phyloP scores from a whole-genome alignment of 1,140 invertebrate species.

The Drosophila saltans region DNA sequence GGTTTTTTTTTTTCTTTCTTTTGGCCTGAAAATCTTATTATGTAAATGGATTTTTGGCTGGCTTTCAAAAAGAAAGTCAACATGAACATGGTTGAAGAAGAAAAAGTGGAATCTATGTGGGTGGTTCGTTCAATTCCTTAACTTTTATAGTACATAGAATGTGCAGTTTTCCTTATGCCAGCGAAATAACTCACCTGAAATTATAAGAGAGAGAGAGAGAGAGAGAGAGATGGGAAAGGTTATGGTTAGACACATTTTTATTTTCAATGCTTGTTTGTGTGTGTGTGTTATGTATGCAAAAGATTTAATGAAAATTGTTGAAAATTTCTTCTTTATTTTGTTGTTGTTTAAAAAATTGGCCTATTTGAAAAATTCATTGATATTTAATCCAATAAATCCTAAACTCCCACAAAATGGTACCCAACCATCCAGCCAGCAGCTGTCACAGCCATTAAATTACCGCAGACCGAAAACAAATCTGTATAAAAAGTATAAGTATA shows the following conservation, averaged over 20 bases:
- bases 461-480: conserved; percentile 34
- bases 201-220: no score
- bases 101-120: background rate
- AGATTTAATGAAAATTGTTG: conserved; percentile 3
- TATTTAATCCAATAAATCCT: conserved; percentile 14
- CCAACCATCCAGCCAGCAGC: conserved; percentile 24
- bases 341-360: background rate
- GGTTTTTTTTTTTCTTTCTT: conserved; percentile 3
- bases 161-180: conserved; percentile 16
- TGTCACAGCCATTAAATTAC: conserved; percentile 56
- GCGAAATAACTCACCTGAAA: conserved; percentile 25
- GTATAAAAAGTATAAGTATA: background rate
- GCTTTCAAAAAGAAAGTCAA: conserved; percentile 51
- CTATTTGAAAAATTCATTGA: background rate
- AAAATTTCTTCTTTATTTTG: background rate
- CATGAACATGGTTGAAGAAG: background rate
- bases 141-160: background rate
- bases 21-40: conserved; percentile 52
- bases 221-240: no score
- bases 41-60: conserved; percentile 64
- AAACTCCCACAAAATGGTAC: no score
- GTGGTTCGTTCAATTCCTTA: conserved; percentile 13
- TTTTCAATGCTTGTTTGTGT: background rate
- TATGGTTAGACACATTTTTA: background rate
- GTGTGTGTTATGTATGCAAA: background rate